Percentiles rank a stretch among this genome's conserved stretches.
These are phyloP conservation scores for Magallana ariakensis DNA, from an alignment of 1,140 invertebrate species.

Conservation along the genomic window DNA sequence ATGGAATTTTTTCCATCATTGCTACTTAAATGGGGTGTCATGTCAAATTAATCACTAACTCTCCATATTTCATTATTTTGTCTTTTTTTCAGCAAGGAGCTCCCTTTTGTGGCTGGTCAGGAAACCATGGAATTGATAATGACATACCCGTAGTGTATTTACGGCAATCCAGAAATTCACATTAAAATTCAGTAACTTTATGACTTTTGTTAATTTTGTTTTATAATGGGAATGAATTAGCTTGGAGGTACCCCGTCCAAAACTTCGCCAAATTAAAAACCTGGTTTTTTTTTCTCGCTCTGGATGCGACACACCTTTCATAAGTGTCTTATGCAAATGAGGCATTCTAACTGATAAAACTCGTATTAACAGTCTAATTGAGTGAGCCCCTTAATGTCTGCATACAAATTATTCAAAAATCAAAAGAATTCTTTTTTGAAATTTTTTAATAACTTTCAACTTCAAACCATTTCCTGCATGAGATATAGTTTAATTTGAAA, in stretches of 20 bases:
- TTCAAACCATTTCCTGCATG: constrained; percentile 36
- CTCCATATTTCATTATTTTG: constrained; percentile 51
- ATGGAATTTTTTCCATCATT: constrained; percentile 32
- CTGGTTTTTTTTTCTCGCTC: constrained; percentile 16
- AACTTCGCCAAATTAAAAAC: constrained; percentile 45
- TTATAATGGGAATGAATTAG: constrained; percentile 55
- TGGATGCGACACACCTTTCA: constrained; percentile 43
- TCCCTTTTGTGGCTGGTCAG: constrained; percentile 24
- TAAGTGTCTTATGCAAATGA: constrained; percentile 40
- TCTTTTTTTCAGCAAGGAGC: constrained; percentile 32
- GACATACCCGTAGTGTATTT: constrained; percentile 37
- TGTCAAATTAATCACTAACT: constrained; percentile 55
- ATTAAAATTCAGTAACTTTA: constrained; percentile 57
- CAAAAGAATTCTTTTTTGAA: neutral
- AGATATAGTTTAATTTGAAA: constrained; percentile 40
- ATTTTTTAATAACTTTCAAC: constrained; percentile 8
- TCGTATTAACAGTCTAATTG: constrained; percentile 37
- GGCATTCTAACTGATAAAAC: constrained; percentile 25
- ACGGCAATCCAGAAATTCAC: constrained; percentile 46
- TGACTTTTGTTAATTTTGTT: constrained; percentile 56
- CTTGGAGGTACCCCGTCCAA: neutral
- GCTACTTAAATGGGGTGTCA: constrained; percentile 44
- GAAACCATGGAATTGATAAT: constrained; percentile 35
- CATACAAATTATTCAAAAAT: neutral
- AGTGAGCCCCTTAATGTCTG: constrained; percentile 35